These are phyloP conservation scores for Stichodactyla helianthus DNA, from an alignment of 64 coral and sea anemone genomes.

Conservation along the genomic window DNA sequence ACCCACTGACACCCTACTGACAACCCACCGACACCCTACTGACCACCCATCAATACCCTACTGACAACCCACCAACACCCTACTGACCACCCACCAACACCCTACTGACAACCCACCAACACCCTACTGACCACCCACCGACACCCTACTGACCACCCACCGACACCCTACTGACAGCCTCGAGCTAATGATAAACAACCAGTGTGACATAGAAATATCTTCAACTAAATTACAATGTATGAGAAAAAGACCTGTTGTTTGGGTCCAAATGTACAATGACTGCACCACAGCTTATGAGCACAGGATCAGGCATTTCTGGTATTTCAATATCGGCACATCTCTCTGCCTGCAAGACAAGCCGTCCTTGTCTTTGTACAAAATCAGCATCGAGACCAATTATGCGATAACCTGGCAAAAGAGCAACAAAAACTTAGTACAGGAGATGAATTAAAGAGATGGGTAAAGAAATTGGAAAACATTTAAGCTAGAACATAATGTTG, in stretches of 20 bases:
- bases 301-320: conserved; percentile 75
- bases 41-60: no score
- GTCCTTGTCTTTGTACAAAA: conserved; percentile 62
- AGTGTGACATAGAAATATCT: neutral
- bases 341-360: conserved; percentile 63
- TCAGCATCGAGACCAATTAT: conserved; percentile 77
- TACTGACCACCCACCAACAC: no score
- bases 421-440: no score
- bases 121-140: no score
- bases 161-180: no score
- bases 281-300: conserved; percentile 93
- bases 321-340: conserved; percentile 59
- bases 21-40: no score
- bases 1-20: no score
- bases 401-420: conserved; percentile 46
- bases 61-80: no score
- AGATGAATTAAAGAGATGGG: no score
- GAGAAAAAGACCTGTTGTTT: conserved; percentile 30
- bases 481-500: neutral
- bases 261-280: conserved; percentile 62
- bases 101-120: no score
- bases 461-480: neutral
- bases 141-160: no score
- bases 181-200: no score
- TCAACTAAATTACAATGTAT: neutral